Evolutionary conservation across 2,888 invertebrate genomes (phyloP), one percentile per base, ranked within the genome.

Genomic region (Lottia scabra): DNA sequence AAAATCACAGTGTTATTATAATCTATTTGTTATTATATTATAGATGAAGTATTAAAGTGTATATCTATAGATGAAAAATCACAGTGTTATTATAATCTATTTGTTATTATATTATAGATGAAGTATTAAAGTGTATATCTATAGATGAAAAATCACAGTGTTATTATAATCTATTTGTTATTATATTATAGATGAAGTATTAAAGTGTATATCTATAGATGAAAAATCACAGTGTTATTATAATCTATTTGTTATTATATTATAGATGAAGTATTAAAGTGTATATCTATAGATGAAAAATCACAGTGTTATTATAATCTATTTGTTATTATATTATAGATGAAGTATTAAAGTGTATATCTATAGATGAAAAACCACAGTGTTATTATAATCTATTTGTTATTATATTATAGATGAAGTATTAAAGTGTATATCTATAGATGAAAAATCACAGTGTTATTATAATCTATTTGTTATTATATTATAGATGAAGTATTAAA

Each of bases 11-110:
- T 38, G 27, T 23, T 48, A 48, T 16, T 26, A n/a, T n/a, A n/a
- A n/a, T n/a, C n/a, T n/a, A 65, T n/a, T 66, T 66, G 48, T 30
- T 65, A 62, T 69, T n/a, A n/a, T n/a, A n/a, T n/a, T 73, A 1
- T 80, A 90, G 90, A 85, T 80, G 87, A 88, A 76, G 88, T 88
- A 67, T 84, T 88, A 72, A 89, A 87, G 83, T 88, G 85, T 38
- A 86, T 90, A 30, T 86, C 86, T 27, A 84, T 86, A 5, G 86
- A 86, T 75, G 83, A 85, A 10, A 84, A 83, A 68, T 78, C 75
- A 66, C 79, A 30, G 64, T 38, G 27, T 23, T 48, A 48, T 16
- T 26, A n/a, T n/a, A n/a, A n/a, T n/a, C n/a, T n/a, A 65, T n/a
- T 66, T 66, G 48, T 30, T 65, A 62, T 69, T n/a, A n/a, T n/a